Base-by-base conservation (phyloP, 2,888 invertebrate genomes). In the Salpingus planirostris region DNA sequence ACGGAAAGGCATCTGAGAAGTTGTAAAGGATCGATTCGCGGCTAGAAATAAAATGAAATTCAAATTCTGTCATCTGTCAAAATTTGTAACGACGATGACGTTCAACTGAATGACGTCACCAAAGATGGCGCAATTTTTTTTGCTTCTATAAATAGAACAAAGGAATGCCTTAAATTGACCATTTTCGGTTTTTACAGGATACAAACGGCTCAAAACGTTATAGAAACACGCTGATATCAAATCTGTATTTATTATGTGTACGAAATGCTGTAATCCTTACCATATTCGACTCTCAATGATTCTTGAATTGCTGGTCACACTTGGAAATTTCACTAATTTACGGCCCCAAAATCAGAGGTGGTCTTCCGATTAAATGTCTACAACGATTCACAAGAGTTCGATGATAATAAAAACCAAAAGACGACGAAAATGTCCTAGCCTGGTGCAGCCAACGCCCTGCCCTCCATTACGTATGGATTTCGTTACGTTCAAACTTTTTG, bases 21-120 rank as follows among this genome's bases (percentile, higher is more conserved):
- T 61, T 91, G 86, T 46, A 84, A 70, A 30, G 92, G 92, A 67
- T 91, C 90, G 59, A 92, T 91, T 27, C 92, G 85, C 36, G 92
- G 91, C 93, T 93, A 76, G 38, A 78, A 55, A 27, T 35, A 15
- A 13, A 26, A 26, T 26, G 5, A 11, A 10, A n/a, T n/a, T 24
- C 24, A 11, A 24, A 5, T 5, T 4, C 24, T 24, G 27, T 15
- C 33, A 29, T 29, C 10, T 27, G 31, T 38, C 28, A 29, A 27
- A 33, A 27, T 24, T 26, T 25, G 23, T 18, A 15, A 31, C 10
- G 8, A 25, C 15, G 27, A 25, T 13, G 26, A 31, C 27, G 27
- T 13, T 25, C 11, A 8, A 22, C n/a, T n/a, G 8, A 5, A 32
- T 46, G 42, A 46, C 47, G 41, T 43, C 38, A 42, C 11, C 31